These are phyloP conservation scores for Aradophagus sp. DNA, from an alignment of 1,140 invertebrate genomes.

Conservation along the genomic window DNA sequence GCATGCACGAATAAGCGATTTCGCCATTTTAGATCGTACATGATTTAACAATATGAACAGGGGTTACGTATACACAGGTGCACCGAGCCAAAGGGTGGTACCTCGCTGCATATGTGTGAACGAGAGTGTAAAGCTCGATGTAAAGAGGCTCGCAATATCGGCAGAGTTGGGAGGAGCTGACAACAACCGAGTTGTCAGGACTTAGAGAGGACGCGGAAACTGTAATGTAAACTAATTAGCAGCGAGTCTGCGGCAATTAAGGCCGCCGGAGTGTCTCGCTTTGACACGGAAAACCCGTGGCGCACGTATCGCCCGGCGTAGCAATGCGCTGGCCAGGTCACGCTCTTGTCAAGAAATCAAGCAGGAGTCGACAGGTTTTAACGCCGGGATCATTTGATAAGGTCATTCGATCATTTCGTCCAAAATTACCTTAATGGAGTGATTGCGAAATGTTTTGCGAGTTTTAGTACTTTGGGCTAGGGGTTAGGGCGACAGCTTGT, in stretches of 20 bases:
- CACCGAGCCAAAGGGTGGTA: too few species aligned
- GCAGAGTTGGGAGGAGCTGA: conserved; percentile 47
- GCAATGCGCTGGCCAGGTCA: too few species aligned
- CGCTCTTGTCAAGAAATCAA: too few species aligned
- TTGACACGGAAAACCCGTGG: conserved; percentile 64
- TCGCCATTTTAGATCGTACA: conserved; percentile 11
- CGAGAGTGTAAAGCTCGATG: conserved; percentile 49
- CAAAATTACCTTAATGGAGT: too few species aligned
- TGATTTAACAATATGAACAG: conserved; percentile 33
- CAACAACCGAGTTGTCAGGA: conserved; percentile 62
- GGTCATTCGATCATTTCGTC: too few species aligned
- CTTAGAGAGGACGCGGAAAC: conserved; percentile 65
- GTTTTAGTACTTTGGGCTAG: too few species aligned
- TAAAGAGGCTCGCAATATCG: conserved; percentile 68
- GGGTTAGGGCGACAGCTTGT: too few species aligned
- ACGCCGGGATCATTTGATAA: too few species aligned
- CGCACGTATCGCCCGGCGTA: conserved; percentile 43
- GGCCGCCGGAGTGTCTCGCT: conserved; percentile 67
- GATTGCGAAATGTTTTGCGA: too few species aligned
- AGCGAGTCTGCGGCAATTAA: conserved; percentile 73
- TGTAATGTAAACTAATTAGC: conserved; percentile 76
- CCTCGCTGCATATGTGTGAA: conserved; percentile 6
- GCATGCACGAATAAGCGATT: conserved; percentile 1
- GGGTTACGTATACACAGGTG: not conserved
- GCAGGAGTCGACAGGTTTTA: too few species aligned